These are phyloP conservation scores for Dunckerocampus dactyliophorus DNA, from an alignment of 2,113 vertebrate genomes.

Conservation along the genomic window DNA sequence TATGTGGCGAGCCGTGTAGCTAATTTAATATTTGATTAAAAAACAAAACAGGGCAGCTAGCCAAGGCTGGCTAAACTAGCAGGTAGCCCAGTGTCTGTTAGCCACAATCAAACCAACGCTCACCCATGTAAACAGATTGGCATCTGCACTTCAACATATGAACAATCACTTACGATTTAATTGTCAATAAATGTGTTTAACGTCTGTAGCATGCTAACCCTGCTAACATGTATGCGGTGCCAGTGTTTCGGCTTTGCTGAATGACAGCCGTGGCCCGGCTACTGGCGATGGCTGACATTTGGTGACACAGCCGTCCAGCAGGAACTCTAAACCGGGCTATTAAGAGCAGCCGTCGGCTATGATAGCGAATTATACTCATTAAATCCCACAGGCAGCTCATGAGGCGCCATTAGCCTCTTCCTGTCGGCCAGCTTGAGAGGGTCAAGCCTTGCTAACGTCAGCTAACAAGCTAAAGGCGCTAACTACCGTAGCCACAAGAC, in stretches of 20 bases:
- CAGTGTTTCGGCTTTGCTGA: conserved; percentile 56
- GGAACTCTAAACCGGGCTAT: neutral
- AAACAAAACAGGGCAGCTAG: conserved; percentile 38
- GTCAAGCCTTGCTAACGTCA: conserved; percentile 42
- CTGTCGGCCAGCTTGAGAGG: conserved; percentile 8
- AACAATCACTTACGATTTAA: too few species aligned
- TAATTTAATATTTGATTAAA: neutral
- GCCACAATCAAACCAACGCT: conserved; percentile 30
- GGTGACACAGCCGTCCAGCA: neutral
- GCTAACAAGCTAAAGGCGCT: conserved; percentile 48
- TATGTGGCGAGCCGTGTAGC: neutral
- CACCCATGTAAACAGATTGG: neutral
- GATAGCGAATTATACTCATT: neutral
- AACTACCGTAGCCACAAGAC: conserved; percentile 43
- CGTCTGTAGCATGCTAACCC: neutral
- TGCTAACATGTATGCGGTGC: neutral
- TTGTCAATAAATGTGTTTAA: neutral
- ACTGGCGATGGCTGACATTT: conserved; percentile 10
- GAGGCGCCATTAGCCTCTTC: neutral
- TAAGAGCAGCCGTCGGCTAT: too few species aligned
- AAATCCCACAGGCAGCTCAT: neutral
- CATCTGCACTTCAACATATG: neutral
- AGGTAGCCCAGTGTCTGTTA: conserved; percentile 47
- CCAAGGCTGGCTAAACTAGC: conserved; percentile 58
- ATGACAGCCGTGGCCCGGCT: conserved; percentile 56